Evolutionary conservation across 2,113 vertebrate species (phyloP).

Genomic region (Upupa epops): DNA sequence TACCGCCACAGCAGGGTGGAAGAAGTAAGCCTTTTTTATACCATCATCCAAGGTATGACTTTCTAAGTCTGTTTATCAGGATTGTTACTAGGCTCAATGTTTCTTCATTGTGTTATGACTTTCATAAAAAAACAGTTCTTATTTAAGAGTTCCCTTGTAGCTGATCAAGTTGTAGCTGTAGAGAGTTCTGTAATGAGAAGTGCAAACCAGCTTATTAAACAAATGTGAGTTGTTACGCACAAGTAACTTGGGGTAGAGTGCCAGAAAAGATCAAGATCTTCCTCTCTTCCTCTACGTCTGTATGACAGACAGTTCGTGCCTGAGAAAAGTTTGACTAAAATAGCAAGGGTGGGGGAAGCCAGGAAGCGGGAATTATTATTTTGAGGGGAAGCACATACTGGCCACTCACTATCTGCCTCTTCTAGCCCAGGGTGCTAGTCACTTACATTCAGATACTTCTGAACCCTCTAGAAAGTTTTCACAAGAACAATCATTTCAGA

Average conservation of each 20-base stretch:
- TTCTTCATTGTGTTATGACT: neutral
- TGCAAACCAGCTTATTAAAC: neutral
- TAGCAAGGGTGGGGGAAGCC: conserved; percentile 27
- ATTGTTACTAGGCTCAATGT: neutral
- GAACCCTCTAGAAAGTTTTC: neutral
- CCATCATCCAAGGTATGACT: neutral
- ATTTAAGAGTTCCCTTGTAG: neutral
- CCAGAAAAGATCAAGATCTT: neutral
- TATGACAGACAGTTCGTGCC: neutral
- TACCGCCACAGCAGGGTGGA: neutral
- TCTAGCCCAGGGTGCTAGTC: neutral
- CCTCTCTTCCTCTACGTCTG: neutral
- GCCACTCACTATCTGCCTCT: neutral
- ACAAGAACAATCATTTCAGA: neutral
- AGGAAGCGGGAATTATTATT: conserved; percentile 32
- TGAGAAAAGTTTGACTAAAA: neutral
- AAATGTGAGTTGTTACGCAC: neutral
- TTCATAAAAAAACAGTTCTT: fast-evolving
- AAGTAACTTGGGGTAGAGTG: neutral
- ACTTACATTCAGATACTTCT: neutral
- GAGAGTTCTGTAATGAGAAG: neutral
- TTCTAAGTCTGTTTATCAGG: neutral
- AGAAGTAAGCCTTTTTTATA: neutral
- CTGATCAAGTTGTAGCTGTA: neutral
- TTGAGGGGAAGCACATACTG: neutral